These are phyloP conservation scores for Phoebastria nigripes DNA, from an alignment of 2,797 vertebrate genomes.

Conservation along the genomic window DNA sequence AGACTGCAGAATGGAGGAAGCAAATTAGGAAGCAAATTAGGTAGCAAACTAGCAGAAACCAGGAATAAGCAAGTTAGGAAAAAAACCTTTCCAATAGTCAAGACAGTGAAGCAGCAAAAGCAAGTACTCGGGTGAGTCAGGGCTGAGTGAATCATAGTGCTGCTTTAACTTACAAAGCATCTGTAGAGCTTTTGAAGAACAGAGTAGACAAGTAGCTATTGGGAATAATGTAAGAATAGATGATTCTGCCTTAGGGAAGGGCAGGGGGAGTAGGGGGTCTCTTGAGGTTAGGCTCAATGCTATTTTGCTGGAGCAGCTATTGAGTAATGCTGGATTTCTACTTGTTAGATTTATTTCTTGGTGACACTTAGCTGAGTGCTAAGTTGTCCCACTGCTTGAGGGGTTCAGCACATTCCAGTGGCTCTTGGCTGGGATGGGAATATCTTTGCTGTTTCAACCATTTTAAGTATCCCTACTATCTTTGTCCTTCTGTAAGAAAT, in stretches of 20 bases:
- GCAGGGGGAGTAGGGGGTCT: background rate
- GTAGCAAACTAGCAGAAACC: background rate
- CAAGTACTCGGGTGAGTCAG: background rate
- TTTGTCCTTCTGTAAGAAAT: background rate
- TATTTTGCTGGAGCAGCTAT: background rate
- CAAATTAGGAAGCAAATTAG: background rate
- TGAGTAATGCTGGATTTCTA: conserved; percentile 16
- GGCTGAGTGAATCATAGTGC: background rate
- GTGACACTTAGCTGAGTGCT: background rate
- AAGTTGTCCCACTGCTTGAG: background rate
- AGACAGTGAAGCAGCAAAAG: background rate
- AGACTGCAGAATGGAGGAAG: background rate
- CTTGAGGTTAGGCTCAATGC: background rate
- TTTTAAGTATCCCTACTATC: background rate
- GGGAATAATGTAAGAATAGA: background rate
- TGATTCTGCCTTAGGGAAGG: background rate
- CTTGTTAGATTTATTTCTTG: conserved; percentile 16
- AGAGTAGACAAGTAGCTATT: background rate
- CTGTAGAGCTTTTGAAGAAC: background rate
- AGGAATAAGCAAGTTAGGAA: background rate
- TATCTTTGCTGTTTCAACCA: background rate
- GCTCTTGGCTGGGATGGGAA: background rate
- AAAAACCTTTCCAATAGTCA: background rate
- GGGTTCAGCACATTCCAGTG: background rate
- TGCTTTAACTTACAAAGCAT: background rate